phyloP scores from a whole-genome alignment of 1,140 invertebrate species.

The Bombus pascuorum region DNA sequence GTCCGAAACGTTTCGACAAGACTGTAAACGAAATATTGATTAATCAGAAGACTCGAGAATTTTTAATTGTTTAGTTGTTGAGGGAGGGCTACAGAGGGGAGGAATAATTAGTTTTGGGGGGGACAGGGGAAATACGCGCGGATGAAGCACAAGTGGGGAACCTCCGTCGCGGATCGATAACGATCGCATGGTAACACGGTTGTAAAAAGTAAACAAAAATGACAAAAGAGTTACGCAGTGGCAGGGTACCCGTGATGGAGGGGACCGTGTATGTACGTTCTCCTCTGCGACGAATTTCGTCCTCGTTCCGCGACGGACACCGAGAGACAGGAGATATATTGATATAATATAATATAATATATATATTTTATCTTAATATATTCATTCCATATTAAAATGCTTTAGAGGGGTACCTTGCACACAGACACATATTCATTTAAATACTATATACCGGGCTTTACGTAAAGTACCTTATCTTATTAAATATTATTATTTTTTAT shows the following conservation, averaged over 20 bases:
- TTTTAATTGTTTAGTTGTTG: slow-evolving; percentile 73
- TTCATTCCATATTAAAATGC: slow-evolving; percentile 80
- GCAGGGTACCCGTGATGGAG: slow-evolving; percentile 38
- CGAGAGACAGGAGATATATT: slow-evolving; percentile 53
- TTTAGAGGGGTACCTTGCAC: slow-evolving; percentile 78
- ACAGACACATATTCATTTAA: slow-evolving; percentile 74
- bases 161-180: slow-evolving; percentile 41
- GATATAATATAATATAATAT: slow-evolving; percentile 64
- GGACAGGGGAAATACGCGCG: background rate
- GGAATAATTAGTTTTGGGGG: slow-evolving; percentile 52
- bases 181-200: slow-evolving; percentile 30
- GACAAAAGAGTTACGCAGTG: slow-evolving; percentile 14
- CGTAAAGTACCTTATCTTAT: slow-evolving; percentile 78
- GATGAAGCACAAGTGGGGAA: background rate
- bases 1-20: slow-evolving; percentile 76
- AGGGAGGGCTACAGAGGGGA: slow-evolving; percentile 52
- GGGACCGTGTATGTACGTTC: background rate
- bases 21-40: slow-evolving; percentile 78
- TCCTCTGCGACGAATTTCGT: slow-evolving; percentile 26
- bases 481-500: slow-evolving; percentile 69
- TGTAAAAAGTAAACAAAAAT: slow-evolving; percentile 44
- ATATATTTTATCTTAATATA: slow-evolving; percentile 80
- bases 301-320: slow-evolving; percentile 43
- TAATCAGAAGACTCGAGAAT: slow-evolving; percentile 77
- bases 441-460: slow-evolving; percentile 77